These are phyloP conservation scores for Oryctolagus cuniculus DNA, from an alignment of 2,113 vertebrate species.

Conservation along the genomic window mOryCun1.1 NC_091444.1:4689001-4689500, in stretches of 20 bases:
- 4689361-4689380: background rate
- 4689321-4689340: background rate
- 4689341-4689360: background rate
- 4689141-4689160: background rate
- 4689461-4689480: background rate
- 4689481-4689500: background rate
- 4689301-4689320: background rate
- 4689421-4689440: background rate
- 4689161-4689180: background rate
- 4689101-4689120: background rate
- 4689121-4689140: background rate
- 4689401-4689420: background rate
- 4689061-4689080: background rate
- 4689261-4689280: too few species aligned
- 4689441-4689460: background rate
- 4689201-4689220: background rate
- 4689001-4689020: background rate
- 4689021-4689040: background rate
- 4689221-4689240: background rate
- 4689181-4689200: background rate
- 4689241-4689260: accelerated
- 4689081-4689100: background rate
- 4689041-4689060: background rate
- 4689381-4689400: background rate
- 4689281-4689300: accelerated